phyloP scores from a whole-genome alignment of 2,797 vertebrate species.

The Myripristis jacobus region DNA sequence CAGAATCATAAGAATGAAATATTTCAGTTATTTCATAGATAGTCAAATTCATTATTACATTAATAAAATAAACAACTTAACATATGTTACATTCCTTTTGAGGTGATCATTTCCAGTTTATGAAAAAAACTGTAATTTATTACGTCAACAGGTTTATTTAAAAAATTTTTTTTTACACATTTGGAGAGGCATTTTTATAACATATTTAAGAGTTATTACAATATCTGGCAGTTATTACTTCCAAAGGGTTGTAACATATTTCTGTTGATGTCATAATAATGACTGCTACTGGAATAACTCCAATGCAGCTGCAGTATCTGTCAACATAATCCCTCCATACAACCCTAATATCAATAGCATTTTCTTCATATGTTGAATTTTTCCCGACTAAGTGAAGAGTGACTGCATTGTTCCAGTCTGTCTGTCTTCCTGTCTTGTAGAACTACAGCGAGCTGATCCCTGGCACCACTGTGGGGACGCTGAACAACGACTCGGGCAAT shows the following conservation, averaged over 20 bases:
- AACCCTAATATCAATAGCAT: no score
- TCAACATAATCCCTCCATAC: no score
- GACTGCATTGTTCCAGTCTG: background rate
- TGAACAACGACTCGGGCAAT: constrained; percentile 92
- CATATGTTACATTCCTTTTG: no score
- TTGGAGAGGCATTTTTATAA: background rate
- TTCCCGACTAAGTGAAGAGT: background rate
- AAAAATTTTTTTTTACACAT: background rate
- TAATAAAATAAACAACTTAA: no score
- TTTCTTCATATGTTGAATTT: background rate
- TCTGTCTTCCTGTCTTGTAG: constrained; percentile 73
- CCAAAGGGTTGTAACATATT: background rate
- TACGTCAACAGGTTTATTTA: background rate
- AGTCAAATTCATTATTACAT: no score
- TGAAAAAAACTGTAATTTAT: no score
- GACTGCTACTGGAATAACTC: no score
- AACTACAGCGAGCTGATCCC: constrained; percentile 99
- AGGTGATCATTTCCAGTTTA: no score
- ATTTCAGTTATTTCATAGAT: no score
- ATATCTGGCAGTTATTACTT: background rate
- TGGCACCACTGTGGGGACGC: constrained; percentile 92
- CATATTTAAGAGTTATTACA: background rate
- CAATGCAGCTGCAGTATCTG: no score
- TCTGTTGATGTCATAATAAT: background rate
- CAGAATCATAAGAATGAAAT: no score